These are phyloP conservation scores for Hippolais icterina DNA, from an alignment of 2,113 vertebrate genomes.

Conservation along the genomic window DNA sequence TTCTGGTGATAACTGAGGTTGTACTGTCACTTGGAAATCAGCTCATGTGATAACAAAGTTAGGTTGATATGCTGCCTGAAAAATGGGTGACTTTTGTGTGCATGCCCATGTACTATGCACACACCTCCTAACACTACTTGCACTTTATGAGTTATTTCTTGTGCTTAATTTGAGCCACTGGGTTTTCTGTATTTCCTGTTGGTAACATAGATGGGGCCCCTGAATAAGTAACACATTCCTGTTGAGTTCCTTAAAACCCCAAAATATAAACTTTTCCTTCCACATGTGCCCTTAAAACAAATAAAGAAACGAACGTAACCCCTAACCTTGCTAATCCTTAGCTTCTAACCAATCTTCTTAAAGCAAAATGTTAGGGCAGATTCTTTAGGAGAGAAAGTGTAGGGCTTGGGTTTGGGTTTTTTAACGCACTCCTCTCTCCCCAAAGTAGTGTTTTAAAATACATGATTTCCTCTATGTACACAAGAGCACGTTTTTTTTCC, in stretches of 20 bases:
- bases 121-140: not conserved
- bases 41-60: not conserved
- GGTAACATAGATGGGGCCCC: not conserved
- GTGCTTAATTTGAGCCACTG: not conserved
- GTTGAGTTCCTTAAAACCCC: not conserved
- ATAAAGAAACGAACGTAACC: not conserved
- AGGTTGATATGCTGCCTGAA: not conserved
- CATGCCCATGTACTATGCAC: not conserved
- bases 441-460: not conserved
- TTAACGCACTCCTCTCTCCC: not conserved
- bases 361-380: not conserved
- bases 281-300: not conserved
- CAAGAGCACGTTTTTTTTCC: not conserved
- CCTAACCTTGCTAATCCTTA: not conserved
- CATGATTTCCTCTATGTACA: not conserved
- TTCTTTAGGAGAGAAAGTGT: not conserved
- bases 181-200: not conserved
- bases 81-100: not conserved
- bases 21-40: not conserved
- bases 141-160: not conserved
- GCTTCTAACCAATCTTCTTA: not conserved
- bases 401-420: not conserved
- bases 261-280: not conserved
- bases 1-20: not conserved
- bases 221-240: not conserved